phyloP scores from a whole-genome alignment of 2,797 vertebrate genomes.

The Poecilia picta region DNA sequence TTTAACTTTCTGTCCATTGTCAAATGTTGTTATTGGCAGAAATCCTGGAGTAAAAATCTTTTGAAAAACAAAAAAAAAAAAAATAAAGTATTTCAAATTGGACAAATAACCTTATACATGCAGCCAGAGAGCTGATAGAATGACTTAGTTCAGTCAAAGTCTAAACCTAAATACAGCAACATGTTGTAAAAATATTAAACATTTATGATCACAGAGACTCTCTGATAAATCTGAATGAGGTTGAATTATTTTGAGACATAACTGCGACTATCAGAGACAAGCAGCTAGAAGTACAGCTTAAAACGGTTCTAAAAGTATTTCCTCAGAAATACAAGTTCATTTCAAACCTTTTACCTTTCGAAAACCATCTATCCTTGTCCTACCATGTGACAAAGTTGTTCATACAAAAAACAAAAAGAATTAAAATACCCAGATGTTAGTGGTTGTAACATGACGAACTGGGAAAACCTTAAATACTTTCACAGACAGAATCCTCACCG shows the following conservation, averaged over 20 bases:
- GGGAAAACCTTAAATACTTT: neutral
- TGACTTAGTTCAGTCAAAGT: neutral
- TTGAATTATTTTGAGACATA: neutral
- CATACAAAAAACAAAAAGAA: neutral
- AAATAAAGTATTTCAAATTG: neutral
- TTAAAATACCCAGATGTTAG: neutral
- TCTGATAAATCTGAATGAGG: neutral
- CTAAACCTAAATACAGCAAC: neutral
- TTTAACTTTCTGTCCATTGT: neutral
- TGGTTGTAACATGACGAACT: neutral
- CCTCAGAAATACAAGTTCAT: neutral
- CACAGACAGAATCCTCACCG: slow-evolving; percentile 74
- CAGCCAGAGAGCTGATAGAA: neutral
- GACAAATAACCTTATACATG: neutral
- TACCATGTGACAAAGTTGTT: neutral
- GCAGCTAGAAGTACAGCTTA: neutral
- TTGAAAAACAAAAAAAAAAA: neutral
- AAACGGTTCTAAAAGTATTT: neutral
- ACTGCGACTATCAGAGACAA: neutral
- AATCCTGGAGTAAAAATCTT: neutral
- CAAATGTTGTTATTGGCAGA: neutral
- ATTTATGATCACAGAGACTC: neutral
- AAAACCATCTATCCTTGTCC: neutral
- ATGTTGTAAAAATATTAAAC: neutral
- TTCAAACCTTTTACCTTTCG: neutral